Evolutionary conservation across 2,888 invertebrate genomes (phyloP).

Genomic region (Chrysomela aeneicollis): DNA sequence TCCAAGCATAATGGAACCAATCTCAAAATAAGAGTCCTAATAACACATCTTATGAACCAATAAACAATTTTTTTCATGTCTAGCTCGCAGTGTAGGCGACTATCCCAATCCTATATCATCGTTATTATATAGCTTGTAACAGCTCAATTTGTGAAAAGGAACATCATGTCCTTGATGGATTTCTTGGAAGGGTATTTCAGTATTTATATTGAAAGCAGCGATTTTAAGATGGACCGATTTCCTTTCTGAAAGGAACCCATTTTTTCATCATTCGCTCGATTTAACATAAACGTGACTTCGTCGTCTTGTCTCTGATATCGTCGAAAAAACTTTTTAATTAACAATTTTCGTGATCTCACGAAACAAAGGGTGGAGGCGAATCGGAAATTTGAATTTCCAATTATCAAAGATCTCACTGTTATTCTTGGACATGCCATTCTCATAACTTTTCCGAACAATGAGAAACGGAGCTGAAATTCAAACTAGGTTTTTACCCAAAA

Average conservation of each 20-base stretch:
- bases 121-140: too few relatives aligned
- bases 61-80: too few relatives aligned
- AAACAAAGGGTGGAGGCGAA: background rate
- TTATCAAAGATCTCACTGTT: background rate
- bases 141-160: too few relatives aligned
- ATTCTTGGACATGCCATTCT: background rate
- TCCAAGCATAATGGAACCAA: too few relatives aligned
- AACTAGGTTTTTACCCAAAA: too few relatives aligned
- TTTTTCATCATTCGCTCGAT: slow-evolving; percentile 22
- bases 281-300: slow-evolving; percentile 24
- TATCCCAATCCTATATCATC: too few relatives aligned
- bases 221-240: too few relatives aligned
- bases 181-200: background rate
- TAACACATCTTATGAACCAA: too few relatives aligned
- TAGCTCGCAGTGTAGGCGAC: too few relatives aligned
- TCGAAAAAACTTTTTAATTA: background rate
- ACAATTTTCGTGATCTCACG: background rate
- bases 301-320: slow-evolving; percentile 5
- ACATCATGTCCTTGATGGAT: too few relatives aligned
- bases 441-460: background rate
- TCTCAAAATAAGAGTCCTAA: too few relatives aligned
- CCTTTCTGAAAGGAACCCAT: background rate
- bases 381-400: background rate
- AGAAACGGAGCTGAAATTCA: too few relatives aligned
- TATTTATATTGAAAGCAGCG: background rate